Conservation (phyloP, 2,797 vertebrate genomes). For the Epinephelus awoara region DNA sequence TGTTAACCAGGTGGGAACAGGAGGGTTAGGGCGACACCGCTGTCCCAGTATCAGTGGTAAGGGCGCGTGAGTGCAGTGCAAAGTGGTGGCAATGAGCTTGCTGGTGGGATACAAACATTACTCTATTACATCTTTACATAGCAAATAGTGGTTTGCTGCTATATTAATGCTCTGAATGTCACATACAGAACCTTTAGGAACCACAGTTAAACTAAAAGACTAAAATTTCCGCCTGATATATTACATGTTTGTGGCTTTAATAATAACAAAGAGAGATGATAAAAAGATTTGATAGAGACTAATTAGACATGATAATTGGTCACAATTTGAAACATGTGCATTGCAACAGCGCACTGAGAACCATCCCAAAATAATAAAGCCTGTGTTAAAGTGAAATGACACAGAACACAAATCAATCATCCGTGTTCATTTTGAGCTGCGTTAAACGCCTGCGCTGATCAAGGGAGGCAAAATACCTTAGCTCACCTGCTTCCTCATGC, state of each 20-base stretch:
- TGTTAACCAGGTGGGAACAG: too few species aligned
- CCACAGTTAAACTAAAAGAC: background rate
- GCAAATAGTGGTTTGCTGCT: too few species aligned
- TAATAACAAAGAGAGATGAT: background rate
- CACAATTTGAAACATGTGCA: background rate
- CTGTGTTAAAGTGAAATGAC: slow-evolving; percentile 19
- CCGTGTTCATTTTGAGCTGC: slow-evolving; percentile 24
- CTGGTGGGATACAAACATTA: too few species aligned
- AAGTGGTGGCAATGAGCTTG: too few species aligned
- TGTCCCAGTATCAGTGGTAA: too few species aligned
- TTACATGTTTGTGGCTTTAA: background rate
- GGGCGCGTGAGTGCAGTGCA: too few species aligned
- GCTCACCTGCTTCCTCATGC: slow-evolving; percentile 71
- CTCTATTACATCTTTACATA: too few species aligned
- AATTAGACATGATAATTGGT: background rate
- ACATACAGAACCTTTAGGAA: too few species aligned
- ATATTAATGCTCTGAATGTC: too few species aligned
- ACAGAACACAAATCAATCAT: slow-evolving; percentile 60
- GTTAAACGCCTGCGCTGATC: slow-evolving; percentile 48
- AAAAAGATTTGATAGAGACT: background rate
- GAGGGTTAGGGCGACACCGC: too few species aligned
- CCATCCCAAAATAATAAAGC: slow-evolving; percentile 30
- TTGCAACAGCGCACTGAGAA: background rate
- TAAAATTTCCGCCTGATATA: background rate
- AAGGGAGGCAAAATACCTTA: slow-evolving; percentile 59